Conservation (phyloP, 2,113 vertebrate genomes). For the Hippocampus zosterae region DNA sequence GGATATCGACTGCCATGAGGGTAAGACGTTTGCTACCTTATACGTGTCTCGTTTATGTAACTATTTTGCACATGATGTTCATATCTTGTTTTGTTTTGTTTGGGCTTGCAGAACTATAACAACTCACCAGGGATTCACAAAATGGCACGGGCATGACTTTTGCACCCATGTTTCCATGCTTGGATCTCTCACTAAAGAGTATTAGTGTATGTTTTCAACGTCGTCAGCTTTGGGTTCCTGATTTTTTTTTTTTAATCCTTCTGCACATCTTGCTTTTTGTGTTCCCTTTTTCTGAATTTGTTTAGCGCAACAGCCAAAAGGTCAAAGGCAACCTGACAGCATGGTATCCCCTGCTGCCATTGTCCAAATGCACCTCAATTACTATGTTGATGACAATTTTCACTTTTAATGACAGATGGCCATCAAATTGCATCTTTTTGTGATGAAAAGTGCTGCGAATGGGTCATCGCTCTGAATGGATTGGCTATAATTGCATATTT, state of each 20-base stretch:
- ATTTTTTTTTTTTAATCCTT: neutral
- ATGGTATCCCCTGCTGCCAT: neutral
- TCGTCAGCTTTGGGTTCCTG: neutral
- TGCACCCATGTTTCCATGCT: neutral
- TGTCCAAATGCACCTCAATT: neutral
- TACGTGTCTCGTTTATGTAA: neutral
- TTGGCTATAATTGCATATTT: neutral
- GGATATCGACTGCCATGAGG: conserved; percentile 86
- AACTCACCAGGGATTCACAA: conserved; percentile 73
- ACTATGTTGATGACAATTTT: too few relatives aligned
- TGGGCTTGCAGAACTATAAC: conserved; percentile 65
- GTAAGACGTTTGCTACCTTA: conserved; percentile 56
- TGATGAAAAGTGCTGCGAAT: too few relatives aligned
- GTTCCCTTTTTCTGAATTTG: conserved; percentile 2
- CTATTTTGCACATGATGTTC: neutral
- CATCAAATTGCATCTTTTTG: neutral
- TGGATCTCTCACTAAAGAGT: conserved; percentile 22
- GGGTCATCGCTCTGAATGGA: neutral
- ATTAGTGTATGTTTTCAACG: conserved; percentile 3
- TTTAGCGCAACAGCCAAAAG: neutral
- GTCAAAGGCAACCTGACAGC: neutral
- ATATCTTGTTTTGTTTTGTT: conserved; percentile 18
- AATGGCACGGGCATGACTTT: conserved; percentile 67
- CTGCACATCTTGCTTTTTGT: neutral
- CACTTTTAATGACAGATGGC: too few relatives aligned